Evolutionary conservation across 2,797 vertebrate genomes (phyloP).

Genomic region (Myotis pilosus): DNA sequence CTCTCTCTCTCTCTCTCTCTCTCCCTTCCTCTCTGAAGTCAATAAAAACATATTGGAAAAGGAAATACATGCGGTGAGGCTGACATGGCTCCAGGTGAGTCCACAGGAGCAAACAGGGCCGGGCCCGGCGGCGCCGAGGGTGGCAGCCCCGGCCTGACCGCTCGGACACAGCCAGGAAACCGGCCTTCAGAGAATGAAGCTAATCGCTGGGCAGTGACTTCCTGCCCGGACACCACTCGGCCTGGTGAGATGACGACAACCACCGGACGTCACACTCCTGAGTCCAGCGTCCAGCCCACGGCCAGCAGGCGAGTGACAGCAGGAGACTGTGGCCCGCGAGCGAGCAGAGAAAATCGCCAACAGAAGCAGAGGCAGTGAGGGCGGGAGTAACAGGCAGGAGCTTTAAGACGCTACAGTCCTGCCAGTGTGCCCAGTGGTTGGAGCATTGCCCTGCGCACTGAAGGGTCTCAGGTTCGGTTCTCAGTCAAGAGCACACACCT

Average conservation of each 20-base stretch:
- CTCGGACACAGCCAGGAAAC: not conserved
- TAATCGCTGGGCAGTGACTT: not conserved
- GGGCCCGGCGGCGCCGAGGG: too few species aligned
- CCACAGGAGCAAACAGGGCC: not conserved
- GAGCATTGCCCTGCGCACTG: too few species aligned
- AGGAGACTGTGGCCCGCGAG: not conserved
- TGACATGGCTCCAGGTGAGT: not conserved
- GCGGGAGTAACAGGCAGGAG: not conserved
- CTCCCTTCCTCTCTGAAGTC: too few species aligned
- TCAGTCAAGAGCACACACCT: too few species aligned
- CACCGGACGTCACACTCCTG: not conserved
- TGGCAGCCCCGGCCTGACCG: too few species aligned
- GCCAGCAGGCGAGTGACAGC: not conserved
- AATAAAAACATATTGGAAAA: too few species aligned
- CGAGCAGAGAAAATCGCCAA: not conserved
- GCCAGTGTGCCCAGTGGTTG: too few species aligned
- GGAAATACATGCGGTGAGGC: rapidly evolving
- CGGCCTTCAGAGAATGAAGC: not conserved
- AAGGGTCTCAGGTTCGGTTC: too few species aligned
- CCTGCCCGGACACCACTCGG: not conserved
- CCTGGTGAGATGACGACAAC: not conserved
- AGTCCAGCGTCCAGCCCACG: not conserved
- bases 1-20: rapidly evolving
- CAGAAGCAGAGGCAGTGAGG: not conserved
- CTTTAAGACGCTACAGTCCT: not conserved